Evolutionary conservation across 23 tunicate genomes (phyloP).

Genomic region (Clavelina lepadiformis): DNA sequence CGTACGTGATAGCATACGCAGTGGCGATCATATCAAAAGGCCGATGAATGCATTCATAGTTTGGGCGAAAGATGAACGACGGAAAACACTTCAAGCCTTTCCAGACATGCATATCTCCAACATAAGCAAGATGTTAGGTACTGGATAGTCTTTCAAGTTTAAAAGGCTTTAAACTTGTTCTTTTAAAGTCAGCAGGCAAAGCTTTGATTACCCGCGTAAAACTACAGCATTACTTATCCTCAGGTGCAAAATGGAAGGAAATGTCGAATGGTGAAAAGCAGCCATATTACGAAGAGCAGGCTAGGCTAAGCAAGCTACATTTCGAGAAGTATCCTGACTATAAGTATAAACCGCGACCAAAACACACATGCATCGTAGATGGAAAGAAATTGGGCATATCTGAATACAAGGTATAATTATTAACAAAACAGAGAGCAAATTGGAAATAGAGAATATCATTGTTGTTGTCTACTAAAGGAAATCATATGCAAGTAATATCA

Average conservation of each 20-base stretch:
- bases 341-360: slow-evolving; percentile 99
- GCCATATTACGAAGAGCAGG: slow-evolving; percentile 98
- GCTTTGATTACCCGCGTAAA: too few species aligned
- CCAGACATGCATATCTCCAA: slow-evolving; percentile 99
- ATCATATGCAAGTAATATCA: too few species aligned
- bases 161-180: too few species aligned
- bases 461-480: too few species aligned
- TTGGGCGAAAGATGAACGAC: slow-evolving; percentile 98
- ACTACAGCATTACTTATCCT: too few species aligned
- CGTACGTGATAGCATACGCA: slow-evolving; percentile 26
- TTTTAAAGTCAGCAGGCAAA: too few species aligned
- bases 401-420: slow-evolving; percentile 99
- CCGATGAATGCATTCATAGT: slow-evolving; percentile 99
- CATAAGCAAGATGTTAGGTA: slow-evolving; percentile 98
- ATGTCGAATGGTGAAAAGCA: slow-evolving; percentile 93
- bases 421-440: too few species aligned
- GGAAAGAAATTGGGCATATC: slow-evolving; percentile 96
- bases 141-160: too few species aligned
- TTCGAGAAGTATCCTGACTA: slow-evolving; percentile 98
- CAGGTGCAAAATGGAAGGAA: slow-evolving; percentile 98
- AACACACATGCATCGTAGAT: slow-evolving; percentile 95
- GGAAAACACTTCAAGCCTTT: slow-evolving; percentile 89
- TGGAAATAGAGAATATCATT: too few species aligned
- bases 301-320: slow-evolving; percentile 85
- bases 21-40: slow-evolving; percentile 83